phyloP scores from a whole-genome alignment of 2,888 invertebrate species.

The Pycnomerus fuliginosus region DNA sequence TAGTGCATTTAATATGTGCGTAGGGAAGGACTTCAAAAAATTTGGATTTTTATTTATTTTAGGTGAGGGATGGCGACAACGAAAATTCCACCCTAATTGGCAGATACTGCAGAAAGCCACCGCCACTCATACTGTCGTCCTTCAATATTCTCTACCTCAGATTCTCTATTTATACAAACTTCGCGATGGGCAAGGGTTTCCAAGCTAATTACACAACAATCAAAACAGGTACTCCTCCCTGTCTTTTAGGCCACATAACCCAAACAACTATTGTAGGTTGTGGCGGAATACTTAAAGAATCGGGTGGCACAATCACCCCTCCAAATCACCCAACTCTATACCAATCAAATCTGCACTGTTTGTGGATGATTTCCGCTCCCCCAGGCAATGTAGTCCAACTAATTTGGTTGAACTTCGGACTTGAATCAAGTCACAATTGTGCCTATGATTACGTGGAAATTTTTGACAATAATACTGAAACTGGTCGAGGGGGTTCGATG shows the following conservation, averaged over 20 bases:
- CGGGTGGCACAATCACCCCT: slow-evolving; percentile 64
- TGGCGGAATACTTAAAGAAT: slow-evolving; percentile 41
- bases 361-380: slow-evolving; percentile 76
- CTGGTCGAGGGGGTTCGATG: slow-evolving; percentile 51
- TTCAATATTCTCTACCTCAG: slow-evolving; percentile 71
- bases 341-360: slow-evolving; percentile 59
- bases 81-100: slow-evolving; percentile 65
- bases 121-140: slow-evolving; percentile 66
- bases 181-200: slow-evolving; percentile 66
- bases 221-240: slow-evolving; percentile 37
- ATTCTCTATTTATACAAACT: slow-evolving; percentile 65
- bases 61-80: slow-evolving; percentile 72
- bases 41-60: neutral
- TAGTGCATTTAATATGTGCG: neutral
- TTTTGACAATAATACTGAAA: slow-evolving; percentile 59
- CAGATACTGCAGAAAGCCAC: slow-evolving; percentile 64
- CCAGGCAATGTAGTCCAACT: slow-evolving; percentile 68
- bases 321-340: slow-evolving; percentile 59
- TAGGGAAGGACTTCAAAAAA: neutral
- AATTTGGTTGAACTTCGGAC: slow-evolving; percentile 69
- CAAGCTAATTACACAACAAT: slow-evolving; percentile 68
- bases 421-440: slow-evolving; percentile 62
- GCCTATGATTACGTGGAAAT: slow-evolving; percentile 67
- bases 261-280: slow-evolving; percentile 42
- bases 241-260: too few species aligned